Base-by-base conservation (phyloP, 1,140 invertebrate species). In the Tetranychus urticae region DNA sequence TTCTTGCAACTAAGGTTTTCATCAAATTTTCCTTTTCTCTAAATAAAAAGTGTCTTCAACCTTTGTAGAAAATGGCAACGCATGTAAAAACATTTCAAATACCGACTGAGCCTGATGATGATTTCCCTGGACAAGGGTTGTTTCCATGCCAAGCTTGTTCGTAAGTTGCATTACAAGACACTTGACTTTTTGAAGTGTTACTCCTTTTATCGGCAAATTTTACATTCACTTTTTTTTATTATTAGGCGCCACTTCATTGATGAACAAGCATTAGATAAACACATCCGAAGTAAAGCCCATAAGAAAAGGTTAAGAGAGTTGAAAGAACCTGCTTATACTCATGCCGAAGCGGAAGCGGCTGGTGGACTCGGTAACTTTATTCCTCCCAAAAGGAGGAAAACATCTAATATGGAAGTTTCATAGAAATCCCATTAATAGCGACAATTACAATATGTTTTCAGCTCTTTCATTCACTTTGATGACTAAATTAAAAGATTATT, bases 231-330 rank as follows among this genome's bases (percentile, higher is more conserved):
- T 52, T 50, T 10, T 10, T 6, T 42, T 42, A 6, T 6, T 6
- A 6, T 52, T 48, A 63, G 62, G 54, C 62, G 62, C 8, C 60
- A 50, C 60, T 63, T 63, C 55, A 55, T 63, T 7, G 52, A 63
- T 35, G 47, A 63, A 34, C 23, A 35, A 1, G n/a, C 58, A 37
- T 50, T 63, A 34, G 55, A 54, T 13, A 58, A 60, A 23, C 62
- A 63, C 52, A 39, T 2, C 37, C 14, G 45, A 56, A 63, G 62
- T 45, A 63, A 63, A 60, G 31, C 35, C 34, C 62, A 63, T 45
- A 63, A 63, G 31, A 46, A 60, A 50, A 14, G 62, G 8, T 52
- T 63, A n/a, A 60, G 55, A 58, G 58, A 55, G 47, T 57, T 63
- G 36, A 42, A 54, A 55, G 58, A 61, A 5, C 23, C 35, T 1